A percentile compares a stretch with the other conserved stretches of the same genome.
phyloP scores from a whole-genome alignment of 2,113 vertebrate genomes.

The Reinhardtius hippoglossoides region DNA sequence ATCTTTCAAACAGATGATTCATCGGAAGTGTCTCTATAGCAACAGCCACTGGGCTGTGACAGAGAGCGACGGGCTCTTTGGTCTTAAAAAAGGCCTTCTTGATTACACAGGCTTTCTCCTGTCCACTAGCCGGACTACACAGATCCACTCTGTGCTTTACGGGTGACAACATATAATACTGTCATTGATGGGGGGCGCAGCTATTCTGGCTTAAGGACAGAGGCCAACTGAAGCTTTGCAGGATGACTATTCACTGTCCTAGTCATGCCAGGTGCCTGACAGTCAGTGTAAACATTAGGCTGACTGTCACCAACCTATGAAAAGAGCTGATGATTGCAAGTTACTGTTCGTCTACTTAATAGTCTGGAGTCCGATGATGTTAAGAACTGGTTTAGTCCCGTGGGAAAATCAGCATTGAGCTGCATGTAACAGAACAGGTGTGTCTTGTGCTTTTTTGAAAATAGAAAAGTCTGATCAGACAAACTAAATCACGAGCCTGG shows the following conservation, averaged over 20 bases:
- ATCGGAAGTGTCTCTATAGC: constrained; percentile 60
- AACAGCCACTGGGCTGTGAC: constrained; percentile 45
- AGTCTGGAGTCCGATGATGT: background rate
- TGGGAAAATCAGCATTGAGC: constrained; percentile 24
- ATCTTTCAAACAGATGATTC: constrained; percentile 71
- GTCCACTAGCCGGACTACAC: constrained; percentile 40
- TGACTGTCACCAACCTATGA: constrained; percentile 25
- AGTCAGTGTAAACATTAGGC: constrained; percentile 45
- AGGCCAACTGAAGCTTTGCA: constrained; percentile 49
- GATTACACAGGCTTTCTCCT: constrained; percentile 65
- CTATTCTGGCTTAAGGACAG: constrained; percentile 41
- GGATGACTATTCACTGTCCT: constrained; percentile 45
- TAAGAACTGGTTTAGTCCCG: constrained; percentile 11
- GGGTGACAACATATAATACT: constrained; percentile 64
- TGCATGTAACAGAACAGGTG: constrained; percentile 21
- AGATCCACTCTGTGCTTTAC: constrained; percentile 68
- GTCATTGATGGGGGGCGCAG: constrained; percentile 66
- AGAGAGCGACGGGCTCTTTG: constrained; percentile 14
- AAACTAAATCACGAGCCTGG: background rate
- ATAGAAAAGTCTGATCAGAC: background rate
- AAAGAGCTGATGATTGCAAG: constrained; percentile 17
- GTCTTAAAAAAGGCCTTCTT: constrained; percentile 50
- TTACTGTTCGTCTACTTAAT: constrained; percentile 16
- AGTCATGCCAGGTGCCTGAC: constrained; percentile 63
- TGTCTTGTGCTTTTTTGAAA: background rate